phyloP scores from a whole-genome alignment of 1,140 invertebrate genomes.

The Teleopsis dalmanni region DNA sequence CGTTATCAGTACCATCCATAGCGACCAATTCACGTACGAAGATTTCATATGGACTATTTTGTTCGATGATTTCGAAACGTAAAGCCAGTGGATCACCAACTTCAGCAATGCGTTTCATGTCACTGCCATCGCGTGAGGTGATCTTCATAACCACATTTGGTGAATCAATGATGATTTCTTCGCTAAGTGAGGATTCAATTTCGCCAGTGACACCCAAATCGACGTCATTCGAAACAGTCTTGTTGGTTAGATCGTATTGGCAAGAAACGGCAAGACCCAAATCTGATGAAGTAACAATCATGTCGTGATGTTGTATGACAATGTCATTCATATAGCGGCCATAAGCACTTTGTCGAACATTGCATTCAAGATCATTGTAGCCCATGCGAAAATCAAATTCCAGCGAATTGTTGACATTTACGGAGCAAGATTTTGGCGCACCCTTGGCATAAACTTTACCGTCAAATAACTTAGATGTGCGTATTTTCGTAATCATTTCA shows the following conservation, averaged over 20 bases:
- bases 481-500: slow-evolving; percentile 87
- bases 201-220: slow-evolving; percentile 81
- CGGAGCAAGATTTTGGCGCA: slow-evolving; percentile 85
- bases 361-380: slow-evolving; percentile 84
- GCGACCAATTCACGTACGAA: slow-evolving; percentile 89
- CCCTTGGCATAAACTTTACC: slow-evolving; percentile 92
- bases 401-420: slow-evolving; percentile 74
- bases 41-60: slow-evolving; percentile 87
- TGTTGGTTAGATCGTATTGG: slow-evolving; percentile 88
- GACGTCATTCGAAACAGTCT: slow-evolving; percentile 70
- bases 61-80: slow-evolving; percentile 84
- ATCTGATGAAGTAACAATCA: slow-evolving; percentile 89
- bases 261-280: slow-evolving; percentile 87
- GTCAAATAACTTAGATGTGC: slow-evolving; percentile 86
- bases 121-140: slow-evolving; percentile 68
- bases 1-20: slow-evolving; percentile 86
- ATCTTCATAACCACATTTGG: slow-evolving; percentile 92
- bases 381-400: slow-evolving; percentile 84
- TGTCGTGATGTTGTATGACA: slow-evolving; percentile 89
- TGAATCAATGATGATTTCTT: slow-evolving; percentile 81
- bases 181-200: slow-evolving; percentile 67
- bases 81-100: slow-evolving; percentile 85
- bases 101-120: slow-evolving; percentile 71
- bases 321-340: slow-evolving; percentile 82
- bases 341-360: slow-evolving; percentile 71